Percentiles rank a stretch among this genome's conserved stretches.
Conservation (phyloP, 2,113 vertebrate genomes). For the Gasterosteus nipponicus region DNA sequence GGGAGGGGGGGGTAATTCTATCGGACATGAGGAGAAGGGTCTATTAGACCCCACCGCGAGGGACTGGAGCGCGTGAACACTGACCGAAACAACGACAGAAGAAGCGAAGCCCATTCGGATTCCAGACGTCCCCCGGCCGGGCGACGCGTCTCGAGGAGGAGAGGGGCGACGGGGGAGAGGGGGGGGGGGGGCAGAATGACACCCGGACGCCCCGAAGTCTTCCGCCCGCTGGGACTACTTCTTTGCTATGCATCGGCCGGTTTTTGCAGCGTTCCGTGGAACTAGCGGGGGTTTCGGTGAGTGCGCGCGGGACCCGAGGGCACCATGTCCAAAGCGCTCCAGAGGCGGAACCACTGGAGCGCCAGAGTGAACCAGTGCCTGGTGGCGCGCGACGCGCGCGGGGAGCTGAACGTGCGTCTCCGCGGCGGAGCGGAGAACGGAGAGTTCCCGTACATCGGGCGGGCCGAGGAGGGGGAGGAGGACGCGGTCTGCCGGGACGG, state of each 20-base stretch:
- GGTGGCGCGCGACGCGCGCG: slow-evolving; percentile 78
- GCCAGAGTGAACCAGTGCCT: slow-evolving; percentile 86
- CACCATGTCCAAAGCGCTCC: slow-evolving; percentile 89
- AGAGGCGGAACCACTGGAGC: slow-evolving; percentile 93
- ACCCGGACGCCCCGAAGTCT: slow-evolving; percentile 60
- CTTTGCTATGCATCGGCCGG: slow-evolving; percentile 50
- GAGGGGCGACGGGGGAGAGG: slow-evolving; percentile 38
- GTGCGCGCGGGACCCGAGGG: slow-evolving; percentile 30
- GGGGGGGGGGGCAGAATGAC: slow-evolving; percentile 29
- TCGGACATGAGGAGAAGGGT: slow-evolving; percentile 30
- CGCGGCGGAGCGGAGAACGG: slow-evolving; percentile 92
- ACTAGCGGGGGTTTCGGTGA: slow-evolving; percentile 15
- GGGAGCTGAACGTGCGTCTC: slow-evolving; percentile 83
- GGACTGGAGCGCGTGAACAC: slow-evolving; percentile 34
- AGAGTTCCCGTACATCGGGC: slow-evolving; percentile 87
- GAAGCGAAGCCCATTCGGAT: slow-evolving; percentile 40
- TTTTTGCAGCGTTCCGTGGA: slow-evolving; percentile 44
- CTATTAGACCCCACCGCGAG: slow-evolving; percentile 40
- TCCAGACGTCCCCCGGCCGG: slow-evolving; percentile 26
- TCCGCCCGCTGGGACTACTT: slow-evolving; percentile 37
- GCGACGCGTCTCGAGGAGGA: slow-evolving; percentile 51
- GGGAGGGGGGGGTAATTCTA: neutral
- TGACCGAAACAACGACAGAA: slow-evolving; percentile 64
- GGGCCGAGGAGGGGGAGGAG: slow-evolving; percentile 73
- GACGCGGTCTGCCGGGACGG: slow-evolving; percentile 79